Evolutionary conservation across 37 sponge, comb jelly and placozoan genomes (phyloP).

Genomic region (Ianthella basta): DNA sequence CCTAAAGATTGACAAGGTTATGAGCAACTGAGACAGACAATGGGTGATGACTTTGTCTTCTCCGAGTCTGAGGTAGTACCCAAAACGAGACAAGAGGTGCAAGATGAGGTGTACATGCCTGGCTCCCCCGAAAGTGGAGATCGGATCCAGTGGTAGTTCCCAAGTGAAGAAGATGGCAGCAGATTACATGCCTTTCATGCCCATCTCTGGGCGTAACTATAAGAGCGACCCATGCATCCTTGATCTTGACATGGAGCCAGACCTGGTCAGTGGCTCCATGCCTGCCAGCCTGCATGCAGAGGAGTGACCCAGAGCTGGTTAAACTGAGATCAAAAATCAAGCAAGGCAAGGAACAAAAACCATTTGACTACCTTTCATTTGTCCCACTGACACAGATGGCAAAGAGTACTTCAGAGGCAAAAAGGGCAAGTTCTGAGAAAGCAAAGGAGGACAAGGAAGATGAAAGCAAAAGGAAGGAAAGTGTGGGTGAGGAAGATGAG

Average conservation of each 20-base stretch:
- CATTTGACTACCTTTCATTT: not conserved
- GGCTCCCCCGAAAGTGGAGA: not conserved
- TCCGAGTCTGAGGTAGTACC: not conserved
- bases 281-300: not conserved
- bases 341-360: not conserved
- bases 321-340: not conserved
- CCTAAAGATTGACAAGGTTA: not conserved
- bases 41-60: not conserved
- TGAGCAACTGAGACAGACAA: not conserved
- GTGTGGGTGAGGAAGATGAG: too few species aligned
- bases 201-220: not conserved
- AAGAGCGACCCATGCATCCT: conserved; percentile 21
- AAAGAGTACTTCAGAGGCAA: not conserved
- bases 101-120: conserved; percentile 9
- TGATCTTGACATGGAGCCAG: not conserved
- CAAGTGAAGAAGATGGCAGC: conserved; percentile 1
- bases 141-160: not conserved
- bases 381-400: not conserved
- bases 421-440: too few species aligned
- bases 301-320: not conserved
- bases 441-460: too few species aligned
- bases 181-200: conserved; percentile 22
- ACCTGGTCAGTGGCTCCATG: not conserved
- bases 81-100: not conserved
- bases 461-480: too few species aligned